Conservation (phyloP, 2,797 vertebrate genomes). For the Xiphophorus birchmanni region DNA sequence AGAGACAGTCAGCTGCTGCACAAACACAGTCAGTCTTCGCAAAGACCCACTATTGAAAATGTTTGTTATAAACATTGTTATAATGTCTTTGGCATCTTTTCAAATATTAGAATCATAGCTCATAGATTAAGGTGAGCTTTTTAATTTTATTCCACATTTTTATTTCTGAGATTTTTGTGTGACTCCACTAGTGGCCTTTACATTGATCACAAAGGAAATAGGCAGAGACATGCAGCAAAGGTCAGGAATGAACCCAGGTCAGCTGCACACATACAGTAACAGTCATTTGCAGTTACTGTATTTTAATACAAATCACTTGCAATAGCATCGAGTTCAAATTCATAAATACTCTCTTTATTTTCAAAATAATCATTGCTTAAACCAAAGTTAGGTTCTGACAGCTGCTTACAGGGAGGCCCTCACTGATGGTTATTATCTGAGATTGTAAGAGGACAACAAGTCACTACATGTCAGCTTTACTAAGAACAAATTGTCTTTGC, state of each 20-base stretch:
- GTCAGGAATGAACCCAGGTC: not conserved
- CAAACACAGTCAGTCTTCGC: not conserved
- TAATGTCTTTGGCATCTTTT: not conserved
- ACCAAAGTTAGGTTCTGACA: not conserved
- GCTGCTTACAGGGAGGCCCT: constrained; percentile 8
- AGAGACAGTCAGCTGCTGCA: not conserved
- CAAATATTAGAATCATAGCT: not conserved
- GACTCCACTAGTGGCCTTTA: not conserved
- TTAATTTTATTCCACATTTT: not conserved
- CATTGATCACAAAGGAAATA: not conserved
- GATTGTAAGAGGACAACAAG: constrained; percentile 19
- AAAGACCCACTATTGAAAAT: not conserved
- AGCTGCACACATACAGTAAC: not conserved
- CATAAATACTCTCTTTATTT: not conserved
- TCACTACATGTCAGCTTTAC: constrained; percentile 24
- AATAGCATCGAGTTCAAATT: not conserved
- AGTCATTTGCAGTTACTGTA: not conserved
- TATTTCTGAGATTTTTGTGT: not conserved
- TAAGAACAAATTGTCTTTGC: constrained; percentile 9
- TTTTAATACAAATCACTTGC: not conserved
- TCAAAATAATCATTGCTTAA: not conserved
- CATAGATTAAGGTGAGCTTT: not conserved
- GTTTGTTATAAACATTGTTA: not conserved
- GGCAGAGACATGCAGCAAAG: not conserved
- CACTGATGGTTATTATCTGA: constrained; percentile 27